These are phyloP conservation scores for Numenius phaeopus DNA, from an alignment of 2,797 vertebrate species.

Conservation along the genomic window DNA sequence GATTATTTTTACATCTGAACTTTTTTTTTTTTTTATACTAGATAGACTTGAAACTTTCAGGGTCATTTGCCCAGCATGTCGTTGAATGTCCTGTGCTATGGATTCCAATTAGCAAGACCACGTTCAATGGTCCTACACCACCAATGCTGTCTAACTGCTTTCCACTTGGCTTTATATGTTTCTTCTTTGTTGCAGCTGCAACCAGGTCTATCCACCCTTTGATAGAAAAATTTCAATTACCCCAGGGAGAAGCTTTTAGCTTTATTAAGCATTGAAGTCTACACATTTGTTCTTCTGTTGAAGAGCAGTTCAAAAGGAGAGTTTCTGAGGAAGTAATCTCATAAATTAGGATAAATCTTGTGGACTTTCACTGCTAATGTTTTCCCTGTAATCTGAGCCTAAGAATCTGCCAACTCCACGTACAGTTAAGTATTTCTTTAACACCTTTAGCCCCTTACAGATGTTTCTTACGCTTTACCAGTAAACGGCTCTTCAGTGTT, in stretches of 20 bases:
- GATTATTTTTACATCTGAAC: conserved; percentile 87
- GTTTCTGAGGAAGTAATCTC: conserved; percentile 84
- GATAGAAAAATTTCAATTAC: conserved; percentile 84
- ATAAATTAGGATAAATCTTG: conserved; percentile 82
- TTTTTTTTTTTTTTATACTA: conserved; percentile 37
- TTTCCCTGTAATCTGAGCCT: conserved; percentile 70
- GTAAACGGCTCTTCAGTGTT: conserved; percentile 68
- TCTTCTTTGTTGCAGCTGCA: conserved; percentile 83
- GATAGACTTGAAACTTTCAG: conserved; percentile 84
- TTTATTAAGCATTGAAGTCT: conserved; percentile 87
- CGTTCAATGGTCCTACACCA: conserved; percentile 82
- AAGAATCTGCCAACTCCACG: conserved; percentile 76
- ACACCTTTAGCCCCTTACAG: conserved; percentile 68
- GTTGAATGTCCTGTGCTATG: conserved; percentile 84
- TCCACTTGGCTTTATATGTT: conserved; percentile 84
- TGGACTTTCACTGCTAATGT: conserved; percentile 71
- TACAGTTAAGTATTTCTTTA: conserved; percentile 74
- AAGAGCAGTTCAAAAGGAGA: conserved; percentile 80
- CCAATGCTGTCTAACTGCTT: conserved; percentile 82
- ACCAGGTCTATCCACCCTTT: conserved; percentile 82
- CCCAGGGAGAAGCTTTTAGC: conserved; percentile 84
- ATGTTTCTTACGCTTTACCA: conserved; percentile 69
- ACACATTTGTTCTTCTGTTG: conserved; percentile 82
- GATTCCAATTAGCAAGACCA: conserved; percentile 85
- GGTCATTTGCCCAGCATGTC: conserved; percentile 86